A percentile compares a stretch with the other conserved stretches of the same genome.
phyloP scores from a whole-genome alignment of 1,140 invertebrate species.

The Gyrodactylus bullatarudis region DNA sequence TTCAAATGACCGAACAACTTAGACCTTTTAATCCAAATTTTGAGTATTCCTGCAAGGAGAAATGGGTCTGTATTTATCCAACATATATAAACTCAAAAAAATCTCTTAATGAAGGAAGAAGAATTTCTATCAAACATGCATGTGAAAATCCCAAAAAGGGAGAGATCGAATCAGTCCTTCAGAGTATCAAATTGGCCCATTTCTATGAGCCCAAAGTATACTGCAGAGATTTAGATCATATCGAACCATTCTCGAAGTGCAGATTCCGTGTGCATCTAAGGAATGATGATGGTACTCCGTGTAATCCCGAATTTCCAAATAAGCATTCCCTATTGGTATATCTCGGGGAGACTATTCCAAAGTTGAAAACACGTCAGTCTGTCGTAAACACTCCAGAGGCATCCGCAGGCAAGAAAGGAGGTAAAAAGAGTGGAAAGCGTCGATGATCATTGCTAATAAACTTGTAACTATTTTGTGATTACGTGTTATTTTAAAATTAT shows the following conservation, averaged over 20 bases:
- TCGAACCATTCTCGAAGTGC: constrained; percentile 37
- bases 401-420: background rate
- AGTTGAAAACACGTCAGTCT: constrained; percentile 34
- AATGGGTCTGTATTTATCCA: constrained; percentile 78
- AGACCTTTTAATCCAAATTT: constrained; percentile 15
- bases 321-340: constrained; percentile 38
- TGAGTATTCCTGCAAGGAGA: constrained; percentile 14
- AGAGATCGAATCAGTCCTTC: constrained; percentile 63
- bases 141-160: constrained; percentile 66
- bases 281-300: constrained; percentile 48
- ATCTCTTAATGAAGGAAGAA: constrained; percentile 46
- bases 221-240: constrained; percentile 54
- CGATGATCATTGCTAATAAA: background rate
- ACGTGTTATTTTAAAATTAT: background rate
- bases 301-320: constrained; percentile 26
- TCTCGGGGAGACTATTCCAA: constrained; percentile 51
- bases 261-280: constrained; percentile 59
- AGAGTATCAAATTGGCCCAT: constrained; percentile 40
- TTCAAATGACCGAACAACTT: background rate
- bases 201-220: constrained; percentile 68
- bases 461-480: background rate
- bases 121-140: constrained; percentile 37
- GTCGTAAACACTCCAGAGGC: background rate
- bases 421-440: constrained; percentile 2
- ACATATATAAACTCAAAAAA: constrained; percentile 75